Percentiles rank a stretch among this genome's conserved stretches.
These are phyloP conservation scores for Drosophila sturtevanti DNA, from an alignment of 1,140 invertebrate species.

Conservation along the genomic window DNA sequence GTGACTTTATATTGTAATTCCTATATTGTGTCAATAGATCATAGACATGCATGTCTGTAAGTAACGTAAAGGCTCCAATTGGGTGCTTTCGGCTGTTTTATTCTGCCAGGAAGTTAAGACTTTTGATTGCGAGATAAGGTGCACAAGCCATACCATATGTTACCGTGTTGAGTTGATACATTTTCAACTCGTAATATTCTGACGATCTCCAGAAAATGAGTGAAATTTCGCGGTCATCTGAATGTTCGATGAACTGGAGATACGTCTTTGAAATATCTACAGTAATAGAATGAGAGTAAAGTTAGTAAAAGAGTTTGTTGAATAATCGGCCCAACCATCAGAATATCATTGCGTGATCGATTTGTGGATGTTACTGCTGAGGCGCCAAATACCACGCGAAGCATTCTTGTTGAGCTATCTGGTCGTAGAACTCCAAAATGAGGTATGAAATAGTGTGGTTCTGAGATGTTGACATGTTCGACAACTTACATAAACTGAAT, in stretches of 20 bases:
- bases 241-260: neutral
- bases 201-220: neutral
- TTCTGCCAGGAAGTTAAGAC: neutral
- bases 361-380: neutral
- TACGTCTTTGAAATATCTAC: slow-evolving; percentile 1
- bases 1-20: too few species aligned
- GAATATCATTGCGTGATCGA: neutral
- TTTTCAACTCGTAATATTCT: neutral
- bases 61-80: neutral
- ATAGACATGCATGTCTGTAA: too few species aligned
- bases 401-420: neutral
- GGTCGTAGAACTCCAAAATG: neutral
- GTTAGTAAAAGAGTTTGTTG: slow-evolving; percentile 7
- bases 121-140: neutral
- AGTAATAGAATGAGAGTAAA: neutral
- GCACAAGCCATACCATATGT: too few species aligned
- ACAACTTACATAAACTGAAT: slow-evolving; percentile 9
- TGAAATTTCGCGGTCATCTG: neutral
- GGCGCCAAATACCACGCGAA: neutral
- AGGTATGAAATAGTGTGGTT: slow-evolving; percentile 5
- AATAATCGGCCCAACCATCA: neutral
- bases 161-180: neutral
- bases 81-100: neutral
- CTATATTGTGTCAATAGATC: too few species aligned
- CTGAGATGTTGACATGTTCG: neutral